Evolutionary conservation across 2,113 vertebrate genomes (phyloP).

Genomic region (Salvelinus alpinus): DNA sequence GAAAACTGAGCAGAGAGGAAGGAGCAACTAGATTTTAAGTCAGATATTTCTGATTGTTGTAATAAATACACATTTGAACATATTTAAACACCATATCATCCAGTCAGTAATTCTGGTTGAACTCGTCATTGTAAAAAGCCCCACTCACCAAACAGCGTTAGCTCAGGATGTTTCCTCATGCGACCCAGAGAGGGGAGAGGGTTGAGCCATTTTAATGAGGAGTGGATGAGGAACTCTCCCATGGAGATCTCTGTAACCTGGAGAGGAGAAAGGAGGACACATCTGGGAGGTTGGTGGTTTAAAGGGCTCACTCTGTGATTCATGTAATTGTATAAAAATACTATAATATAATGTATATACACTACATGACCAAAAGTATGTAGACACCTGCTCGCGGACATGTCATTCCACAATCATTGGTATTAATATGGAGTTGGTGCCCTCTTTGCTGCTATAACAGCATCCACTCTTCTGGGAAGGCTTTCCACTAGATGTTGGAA

Average conservation of each 20-base stretch:
- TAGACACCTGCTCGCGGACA: too few relatives aligned
- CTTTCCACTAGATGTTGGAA: too few relatives aligned
- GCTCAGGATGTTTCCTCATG: conserved; percentile 83
- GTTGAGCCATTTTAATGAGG: conserved; percentile 83
- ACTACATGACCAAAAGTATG: too few relatives aligned
- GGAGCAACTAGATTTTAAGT: neutral
- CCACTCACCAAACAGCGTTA: conserved; percentile 87
- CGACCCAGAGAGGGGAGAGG: conserved; percentile 82
- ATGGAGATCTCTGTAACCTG: conserved; percentile 90
- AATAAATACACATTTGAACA: neutral
- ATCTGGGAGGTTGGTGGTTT: neutral
- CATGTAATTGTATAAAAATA: neutral
- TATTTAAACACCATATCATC: neutral
- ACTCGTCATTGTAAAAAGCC: neutral
- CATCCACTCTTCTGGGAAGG: too few relatives aligned
- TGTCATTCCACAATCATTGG: too few relatives aligned
- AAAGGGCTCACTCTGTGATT: neutral
- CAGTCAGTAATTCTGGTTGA: neutral
- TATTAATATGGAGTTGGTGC: too few relatives aligned
- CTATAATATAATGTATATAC: neutral
- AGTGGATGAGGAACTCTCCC: conserved; percentile 85
- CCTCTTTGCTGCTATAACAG: too few relatives aligned
- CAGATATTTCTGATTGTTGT: neutral
- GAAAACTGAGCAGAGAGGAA: conserved; percentile 75
- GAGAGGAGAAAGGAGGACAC: neutral